Evolutionary conservation across 2,113 vertebrate species (phyloP), one percentile per base, ranked within the genome.

Genomic region (Cygnus atratus): DNA sequence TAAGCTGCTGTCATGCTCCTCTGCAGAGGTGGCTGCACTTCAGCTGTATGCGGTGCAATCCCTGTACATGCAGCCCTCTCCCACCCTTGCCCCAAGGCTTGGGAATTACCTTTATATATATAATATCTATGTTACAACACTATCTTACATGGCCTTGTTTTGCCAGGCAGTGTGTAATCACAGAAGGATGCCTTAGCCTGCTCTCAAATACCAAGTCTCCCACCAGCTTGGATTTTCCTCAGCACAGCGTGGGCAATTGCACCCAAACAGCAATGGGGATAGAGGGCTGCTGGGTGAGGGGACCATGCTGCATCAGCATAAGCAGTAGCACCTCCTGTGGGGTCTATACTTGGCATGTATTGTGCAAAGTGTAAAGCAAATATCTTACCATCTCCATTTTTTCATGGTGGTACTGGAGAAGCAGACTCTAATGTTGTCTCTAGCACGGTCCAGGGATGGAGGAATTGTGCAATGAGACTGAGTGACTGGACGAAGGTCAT

Each of bases 21-120:
- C 72, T 15, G 22, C 29, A 28, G 41, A 33, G 73, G 61, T 31
- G 83, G 52, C 59, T 73, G 35, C 78, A 43, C 11, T 55, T 77
- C 74, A 21, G 39, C 48, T 19, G 13, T 2, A 5, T 2, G 0
- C 0, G 0, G 33, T 14, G 57, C 25, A 28, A 15, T 12, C 14
- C 6, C 12, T 12, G 20, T 17, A 9, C 61, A 2, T 4, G 35
- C 35, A 37, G 18, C 68, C 75, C 33, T 86, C 35, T 82, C 62
- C 83, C 86, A 55, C 46, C 52, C 71, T 46, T n/a, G n/a, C 58
- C 70, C 70, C 84, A 52, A n/a, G 20, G 68, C 54, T 44, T 52
- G 39, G 68, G 71, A 68, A 79, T n/a, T 58, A 33, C 39, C 58
- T 86, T 70, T 41, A 2, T 31, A 7, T 3, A 0, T 19, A 0